These are phyloP conservation scores for Lepus americanus DNA, from an alignment of 2,113 vertebrate genomes.

Conservation along the genomic window DNA sequence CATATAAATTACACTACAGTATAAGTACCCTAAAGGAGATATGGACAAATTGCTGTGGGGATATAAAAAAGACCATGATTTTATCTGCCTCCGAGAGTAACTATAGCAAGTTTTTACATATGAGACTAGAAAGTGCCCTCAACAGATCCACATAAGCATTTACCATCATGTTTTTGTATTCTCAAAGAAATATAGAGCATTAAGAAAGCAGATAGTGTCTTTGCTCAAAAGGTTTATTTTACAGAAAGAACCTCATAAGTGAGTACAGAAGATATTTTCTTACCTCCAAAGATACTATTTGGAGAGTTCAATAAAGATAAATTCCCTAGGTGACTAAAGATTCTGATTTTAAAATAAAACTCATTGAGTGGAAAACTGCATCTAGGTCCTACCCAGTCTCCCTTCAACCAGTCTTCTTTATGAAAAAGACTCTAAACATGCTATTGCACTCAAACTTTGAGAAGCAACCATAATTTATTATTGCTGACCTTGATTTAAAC, in stretches of 20 bases:
- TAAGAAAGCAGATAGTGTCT: background rate
- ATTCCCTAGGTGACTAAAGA: background rate
- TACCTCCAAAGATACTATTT: background rate
- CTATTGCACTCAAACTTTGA: background rate
- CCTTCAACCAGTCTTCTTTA: background rate
- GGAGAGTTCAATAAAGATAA: background rate
- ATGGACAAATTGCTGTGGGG: background rate
- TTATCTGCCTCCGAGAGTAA: background rate
- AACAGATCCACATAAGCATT: background rate
- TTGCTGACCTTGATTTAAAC: background rate
- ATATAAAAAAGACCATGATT: background rate
- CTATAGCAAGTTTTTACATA: background rate
- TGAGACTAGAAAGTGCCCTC: background rate
- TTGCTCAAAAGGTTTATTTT: background rate
- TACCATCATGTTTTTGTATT: background rate
- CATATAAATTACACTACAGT: background rate
- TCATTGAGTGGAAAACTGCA: background rate
- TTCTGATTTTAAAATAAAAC: constrained; percentile 25
- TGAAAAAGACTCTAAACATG: background rate
- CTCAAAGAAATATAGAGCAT: constrained; percentile 1
- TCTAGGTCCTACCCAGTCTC: background rate
- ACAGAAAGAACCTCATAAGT: background rate
- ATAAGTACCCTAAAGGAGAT: background rate
- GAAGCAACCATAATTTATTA: background rate
- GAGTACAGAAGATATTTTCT: constrained; percentile 10